Base-by-base conservation (phyloP, 2,113 vertebrate species). In the Egretta garzetta region DNA sequence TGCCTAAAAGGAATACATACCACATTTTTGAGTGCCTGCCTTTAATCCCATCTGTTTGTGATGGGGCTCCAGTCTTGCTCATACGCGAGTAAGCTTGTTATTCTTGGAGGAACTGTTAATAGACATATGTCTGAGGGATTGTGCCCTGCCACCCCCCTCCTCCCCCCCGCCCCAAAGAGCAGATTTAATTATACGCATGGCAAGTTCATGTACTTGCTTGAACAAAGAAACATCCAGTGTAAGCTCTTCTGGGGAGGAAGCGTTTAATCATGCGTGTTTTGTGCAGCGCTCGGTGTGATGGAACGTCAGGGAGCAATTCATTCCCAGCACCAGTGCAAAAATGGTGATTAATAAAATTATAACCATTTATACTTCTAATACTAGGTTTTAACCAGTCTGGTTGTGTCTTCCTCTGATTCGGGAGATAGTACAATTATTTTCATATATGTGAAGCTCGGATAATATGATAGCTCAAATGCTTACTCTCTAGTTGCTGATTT, bases 291-390 rank as follows among this genome's bases (percentile, higher is more conserved):
- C 4, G 33, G 3, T 0, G 0, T 28, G 88, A 45, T 63, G 76
- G 64, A 82, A 45, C 3, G 3, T 79, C 66, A 45, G 74, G 74
- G 90, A 97, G 85, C 66, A 32, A 74, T 37, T 85, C 82, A 50
- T 52, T 47, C 58, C 63, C 90, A 50, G 90, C 58, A 62, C 22
- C 0, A 0, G 12, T 47, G 67, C 64, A 94, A 70, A 93, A 96
- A 83, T 76, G 93, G 90, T 96, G 95, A 95, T 97, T 86, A 96
- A 92, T 96, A 56, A 73, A 95, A 97, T 95, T 88, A 86, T 75
- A 90, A 80, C 63, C 7, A 0, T 90, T 97, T 96, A 24, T 88
- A 21, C 58, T 49, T 13, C 77, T 93, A 93, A 94, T 95, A 4
- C 50, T 92, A 80, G 81, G 90, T 49, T 97, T 93, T 85, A 92